Evolutionary conservation across 2,797 vertebrate genomes (phyloP).

Genomic region (Emys orbicularis): DNA sequence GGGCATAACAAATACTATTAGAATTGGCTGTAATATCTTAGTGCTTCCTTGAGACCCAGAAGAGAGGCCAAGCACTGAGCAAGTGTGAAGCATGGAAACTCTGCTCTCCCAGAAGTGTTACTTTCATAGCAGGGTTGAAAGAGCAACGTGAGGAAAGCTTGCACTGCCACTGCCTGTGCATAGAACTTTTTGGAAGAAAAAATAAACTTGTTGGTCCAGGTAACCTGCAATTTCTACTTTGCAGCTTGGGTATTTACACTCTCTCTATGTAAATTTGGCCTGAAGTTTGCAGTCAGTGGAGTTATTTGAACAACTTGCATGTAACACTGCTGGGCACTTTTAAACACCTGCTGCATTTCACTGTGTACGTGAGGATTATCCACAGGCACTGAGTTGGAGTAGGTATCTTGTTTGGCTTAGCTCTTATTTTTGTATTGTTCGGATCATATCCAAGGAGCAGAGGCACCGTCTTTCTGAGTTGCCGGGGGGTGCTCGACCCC

Average conservation of each 20-base stretch:
- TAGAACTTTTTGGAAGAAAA: not conserved
- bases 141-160: too few relatives aligned
- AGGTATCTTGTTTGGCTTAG: not conserved
- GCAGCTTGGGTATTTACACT: not conserved
- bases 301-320: not conserved
- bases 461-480: too few relatives aligned
- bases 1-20: not conserved
- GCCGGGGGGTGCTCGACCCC: too few relatives aligned
- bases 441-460: not conserved
- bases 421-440: not conserved
- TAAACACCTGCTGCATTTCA: not conserved
- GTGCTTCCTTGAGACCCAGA: not conserved
- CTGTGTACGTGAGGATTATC: not conserved
- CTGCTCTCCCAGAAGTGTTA: not conserved
- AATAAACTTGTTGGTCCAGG: not conserved
- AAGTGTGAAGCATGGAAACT: not conserved
- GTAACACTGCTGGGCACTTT: not conserved
- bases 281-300: not conserved
- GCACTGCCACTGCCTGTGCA: not conserved
- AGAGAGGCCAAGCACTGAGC: not conserved
- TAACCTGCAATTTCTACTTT: not conserved
- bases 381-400: not conserved
- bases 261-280: conserved; percentile 13
- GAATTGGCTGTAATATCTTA: too few relatives aligned
- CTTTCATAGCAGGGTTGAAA: not conserved